phyloP scores from a whole-genome alignment of 2,888 invertebrate genomes.

The Tineola bisselliella region DNA sequence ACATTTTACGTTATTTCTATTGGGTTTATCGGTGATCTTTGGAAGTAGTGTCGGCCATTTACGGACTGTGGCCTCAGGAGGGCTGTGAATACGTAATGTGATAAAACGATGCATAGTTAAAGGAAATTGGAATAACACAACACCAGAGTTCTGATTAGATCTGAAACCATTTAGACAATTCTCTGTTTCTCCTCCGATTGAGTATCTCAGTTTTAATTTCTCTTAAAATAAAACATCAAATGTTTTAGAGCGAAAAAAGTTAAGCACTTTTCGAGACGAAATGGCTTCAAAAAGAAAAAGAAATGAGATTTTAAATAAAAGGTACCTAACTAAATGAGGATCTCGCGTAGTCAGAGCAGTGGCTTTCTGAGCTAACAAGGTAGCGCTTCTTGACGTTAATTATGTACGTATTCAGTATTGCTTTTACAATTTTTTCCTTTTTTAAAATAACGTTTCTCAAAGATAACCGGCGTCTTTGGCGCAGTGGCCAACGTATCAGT shows the following conservation, averaged over 20 bases:
- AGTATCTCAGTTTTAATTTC: not conserved
- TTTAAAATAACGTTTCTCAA: not conserved
- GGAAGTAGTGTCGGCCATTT: slow-evolving; percentile 33
- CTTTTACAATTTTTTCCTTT: not conserved
- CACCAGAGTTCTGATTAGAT: slow-evolving; percentile 20
- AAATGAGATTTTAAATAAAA: slow-evolving; percentile 11
- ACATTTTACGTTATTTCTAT: slow-evolving; percentile 11
- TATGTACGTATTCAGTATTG: slow-evolving; percentile 12
- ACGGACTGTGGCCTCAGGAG: slow-evolving; percentile 29
- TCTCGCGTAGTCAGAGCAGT: slow-evolving; percentile 5
- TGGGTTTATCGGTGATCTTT: slow-evolving; percentile 21
- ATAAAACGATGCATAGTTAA: slow-evolving; percentile 43
- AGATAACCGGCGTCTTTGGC: too few species aligned
- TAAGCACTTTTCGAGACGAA: slow-evolving; percentile 1
- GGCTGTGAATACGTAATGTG: slow-evolving; percentile 38
- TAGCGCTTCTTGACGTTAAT: slow-evolving; percentile 8
- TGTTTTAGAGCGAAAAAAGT: slow-evolving; percentile 9
- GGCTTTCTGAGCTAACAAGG: not conserved
- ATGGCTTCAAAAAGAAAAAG: slow-evolving; percentile 1
- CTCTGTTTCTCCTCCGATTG: slow-evolving; percentile 6
- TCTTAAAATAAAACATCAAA: not conserved
- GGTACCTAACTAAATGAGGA: slow-evolving; percentile 7
- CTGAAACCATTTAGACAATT: slow-evolving; percentile 3
- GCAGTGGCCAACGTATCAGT: too few species aligned
- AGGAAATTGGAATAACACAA: slow-evolving; percentile 28